These are phyloP conservation scores for Hirtodrosophila cameraria DNA, from an alignment of 2,888 invertebrate species.

Conservation along the genomic window DNA sequence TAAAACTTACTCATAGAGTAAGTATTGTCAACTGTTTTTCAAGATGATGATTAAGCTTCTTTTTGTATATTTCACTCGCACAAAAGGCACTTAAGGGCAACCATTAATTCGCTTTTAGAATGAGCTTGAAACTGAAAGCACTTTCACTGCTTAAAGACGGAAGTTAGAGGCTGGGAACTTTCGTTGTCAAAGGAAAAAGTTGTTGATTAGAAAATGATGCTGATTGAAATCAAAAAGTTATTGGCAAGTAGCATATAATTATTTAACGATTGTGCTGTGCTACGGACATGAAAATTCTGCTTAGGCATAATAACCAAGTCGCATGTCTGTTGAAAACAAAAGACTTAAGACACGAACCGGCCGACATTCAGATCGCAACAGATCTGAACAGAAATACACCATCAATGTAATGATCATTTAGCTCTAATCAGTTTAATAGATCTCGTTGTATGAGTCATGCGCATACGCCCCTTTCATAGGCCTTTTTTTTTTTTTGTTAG, in stretches of 20 bases:
- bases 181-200: slow-evolving; percentile 52
- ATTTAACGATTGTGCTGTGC: slow-evolving; percentile 41
- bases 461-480: slow-evolving; percentile 39
- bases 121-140: slow-evolving; percentile 40
- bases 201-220: slow-evolving; percentile 65
- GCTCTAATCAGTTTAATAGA: slow-evolving; percentile 43
- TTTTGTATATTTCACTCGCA: slow-evolving; percentile 37
- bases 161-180: slow-evolving; percentile 42
- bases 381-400: slow-evolving; percentile 4
- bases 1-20: slow-evolving; percentile 44
- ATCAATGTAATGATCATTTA: slow-evolving; percentile 7
- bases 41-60: slow-evolving; percentile 73
- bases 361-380: slow-evolving; percentile 4
- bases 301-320: slow-evolving; percentile 12
- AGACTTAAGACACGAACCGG: slow-evolving; percentile 48
- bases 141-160: slow-evolving; percentile 60
- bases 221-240: slow-evolving; percentile 50
- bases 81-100: slow-evolving; percentile 40
- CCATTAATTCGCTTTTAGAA: slow-evolving; percentile 69
- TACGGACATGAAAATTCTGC: slow-evolving; percentile 15
- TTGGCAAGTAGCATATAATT: slow-evolving; percentile 48
- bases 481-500: slow-evolving; percentile 14
- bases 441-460: slow-evolving; percentile 41
- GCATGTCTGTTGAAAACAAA: slow-evolving; percentile 25
- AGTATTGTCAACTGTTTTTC: slow-evolving; percentile 72